Evolutionary conservation across 2,797 vertebrate species (phyloP), one percentile per base, ranked within the genome.

Genomic region (Denticeps clupeoides): DNA sequence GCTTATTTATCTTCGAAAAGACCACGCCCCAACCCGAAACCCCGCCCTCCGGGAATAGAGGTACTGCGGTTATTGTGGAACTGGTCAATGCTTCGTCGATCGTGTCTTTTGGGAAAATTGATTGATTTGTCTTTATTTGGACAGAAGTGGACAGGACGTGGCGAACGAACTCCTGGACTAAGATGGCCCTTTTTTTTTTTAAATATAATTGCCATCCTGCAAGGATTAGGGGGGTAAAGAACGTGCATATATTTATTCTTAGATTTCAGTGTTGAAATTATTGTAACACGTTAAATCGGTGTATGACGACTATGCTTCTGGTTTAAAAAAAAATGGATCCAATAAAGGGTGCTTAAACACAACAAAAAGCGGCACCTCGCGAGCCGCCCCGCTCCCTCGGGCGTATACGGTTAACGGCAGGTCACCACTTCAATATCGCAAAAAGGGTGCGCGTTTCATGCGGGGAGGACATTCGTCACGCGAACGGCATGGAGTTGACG

Each of bases 221-320:
- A 67, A 72, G 73, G 78, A 77, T 65, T 72, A 76, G 71, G 77
- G 70, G 76, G 75, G 80, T 77, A 76, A 38, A 38, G 9, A 38
- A 38, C 84, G 81, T 82, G 82, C 82, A 82, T 84, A 82, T 85
- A 85, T 85, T 84, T 85, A 85, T 85, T 85, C 81, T 82, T 83
- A 78, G 78, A 81, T 82, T 82, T 80, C 74, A 74, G 80, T 83
- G 76, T 79, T 80, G 76, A 77, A 79, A 75, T 80, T 82, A 71
- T 79, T 83, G 77, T 81, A 74, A 70, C 77, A 79, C 78, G 78
- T 83, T 80, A 78, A 78, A 80, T 81, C 71, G 75, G 67, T 85
- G 80, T 83, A 81, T 79, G 79, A 82, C 76, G 77, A 79, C 80
- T 81, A 79, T 81, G 78, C 77, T 79, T 81, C 77, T 82, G 77